Base-by-base conservation (phyloP, 2,113 vertebrate species). In the Oxygymnocypris stewartii region DNA sequence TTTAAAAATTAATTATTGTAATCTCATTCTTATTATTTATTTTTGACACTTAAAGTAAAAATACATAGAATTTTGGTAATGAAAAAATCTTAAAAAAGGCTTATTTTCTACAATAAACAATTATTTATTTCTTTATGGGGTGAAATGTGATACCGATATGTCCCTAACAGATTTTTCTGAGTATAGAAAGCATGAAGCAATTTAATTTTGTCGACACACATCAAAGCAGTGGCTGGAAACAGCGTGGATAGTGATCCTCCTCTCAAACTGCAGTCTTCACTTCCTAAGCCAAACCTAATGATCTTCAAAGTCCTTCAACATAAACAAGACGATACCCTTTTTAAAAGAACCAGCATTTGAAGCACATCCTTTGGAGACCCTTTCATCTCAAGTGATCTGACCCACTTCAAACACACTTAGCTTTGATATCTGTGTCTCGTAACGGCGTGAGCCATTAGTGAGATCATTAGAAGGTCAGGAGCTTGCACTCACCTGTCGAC, bases 401-500 rank as follows among this genome's bases (percentile, higher is more conserved):
- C 28, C 61, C 47, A 79, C 6, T 79, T 54, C 10, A 65, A 13
- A 10, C 57, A 35, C 59, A 67, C 40, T 65, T 18, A 20, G 16
- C 44, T 54, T 20, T 67, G 18, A 44, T 78, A 35, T 47, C 42
- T 23, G 28, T 25, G 16, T 40, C 20, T 25, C 14, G 8, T 40
- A n/a, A 49, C 4, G 0, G 44, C 1, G 2, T 65, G 37, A n/a
- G n/a, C n/a, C n/a, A n/a, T n/a, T n/a, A n/a, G n/a, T n/a, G n/a
- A n/a, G n/a, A 47, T 47, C 31, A 10, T 81, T 65, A 76, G 35
- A 80, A 4, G 40, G 69, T 77, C 57, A 25, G 35, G 8, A 51
- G 31, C 13, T 40, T 18, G 11, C 4, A 89, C 92, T 84, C 82
- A 94, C 94, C 94, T 94, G 76, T 95, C 95, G 75, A 95, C 93